Base-by-base conservation (phyloP, 1,140 invertebrate genomes). In the Theocolax elegans region DNA sequence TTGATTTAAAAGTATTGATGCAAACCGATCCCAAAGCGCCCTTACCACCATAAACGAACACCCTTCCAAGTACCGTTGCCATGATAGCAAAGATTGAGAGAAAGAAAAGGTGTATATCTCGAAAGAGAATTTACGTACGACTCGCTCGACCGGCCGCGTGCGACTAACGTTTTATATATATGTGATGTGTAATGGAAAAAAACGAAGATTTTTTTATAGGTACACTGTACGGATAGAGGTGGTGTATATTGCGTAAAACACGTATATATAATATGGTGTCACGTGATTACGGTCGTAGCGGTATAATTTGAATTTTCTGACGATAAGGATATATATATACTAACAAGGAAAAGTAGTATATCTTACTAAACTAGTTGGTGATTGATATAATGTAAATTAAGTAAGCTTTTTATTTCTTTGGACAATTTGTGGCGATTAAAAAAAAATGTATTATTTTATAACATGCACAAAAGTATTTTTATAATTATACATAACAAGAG, bases 1-100 rank as follows among this genome's bases (percentile, higher is more conserved):
- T 92, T 8, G 90, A 87, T 87, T 98, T 98, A 76, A 99, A 97
- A 80, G 93, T 90, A 8, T 91, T 89, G 0, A 99, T 92, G 79
- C 95, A 93, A 62, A 90, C 90, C 3, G 92, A 91, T 17, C 97
- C 97, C 19, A 99, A 87, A 42, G 97, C 97, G 71, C 97, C 97
- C 83, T 92, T 92, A 8, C 97, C 97, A 67, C 97, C 97, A 80
- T 98, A 98, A 76, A 98, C 89, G 54, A 98, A 84, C 64, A 97
- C 92, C 82, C 91, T 90, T 80, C 92, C 91, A 3, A 81, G 64
- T 66, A 73, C 72, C 17, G 76, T 54, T 31, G 80, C 72, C 83
- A 85, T 85, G 76, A 58, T 79, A 75, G 15, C 7, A n/a, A n/a
- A n/a, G 25, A 7, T 17, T 15, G n/a, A 62, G 25, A 23, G 17